Percentiles rank a stretch among this genome's conserved stretches.
phyloP scores from a whole-genome alignment of 2,113 vertebrate genomes.

The Alexandromys fortis region DNA sequence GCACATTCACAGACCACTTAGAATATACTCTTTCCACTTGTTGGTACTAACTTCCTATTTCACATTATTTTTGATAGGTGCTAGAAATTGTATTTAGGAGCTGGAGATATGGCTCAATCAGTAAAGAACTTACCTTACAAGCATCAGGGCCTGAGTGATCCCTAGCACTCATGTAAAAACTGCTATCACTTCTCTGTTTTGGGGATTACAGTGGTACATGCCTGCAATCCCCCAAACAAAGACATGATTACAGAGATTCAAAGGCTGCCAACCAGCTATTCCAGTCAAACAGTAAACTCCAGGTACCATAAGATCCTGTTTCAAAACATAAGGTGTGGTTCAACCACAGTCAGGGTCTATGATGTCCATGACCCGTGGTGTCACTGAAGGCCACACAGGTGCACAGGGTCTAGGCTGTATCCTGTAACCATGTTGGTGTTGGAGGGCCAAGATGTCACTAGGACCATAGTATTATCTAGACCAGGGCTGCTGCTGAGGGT shows the following conservation, averaged over 20 bases:
- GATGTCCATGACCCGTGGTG: neutral
- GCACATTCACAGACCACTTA: neutral
- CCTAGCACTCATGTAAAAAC: neutral
- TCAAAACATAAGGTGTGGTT: neutral
- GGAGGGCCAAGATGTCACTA: neutral
- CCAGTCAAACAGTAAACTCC: neutral
- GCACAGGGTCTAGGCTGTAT: neutral
- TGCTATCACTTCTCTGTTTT: too few species aligned
- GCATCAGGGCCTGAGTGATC: neutral
- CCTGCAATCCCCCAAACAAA: neutral
- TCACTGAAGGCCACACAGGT: neutral
- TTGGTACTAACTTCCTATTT: neutral
- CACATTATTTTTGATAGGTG: neutral
- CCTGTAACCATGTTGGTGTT: neutral
- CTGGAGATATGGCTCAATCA: neutral
- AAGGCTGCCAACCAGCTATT: too few species aligned
- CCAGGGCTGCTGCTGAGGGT: neutral
- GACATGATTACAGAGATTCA: neutral
- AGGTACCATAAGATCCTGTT: neutral
- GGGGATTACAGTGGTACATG: too few species aligned
- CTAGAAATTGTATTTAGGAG: neutral
- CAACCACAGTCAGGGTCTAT: too few species aligned
- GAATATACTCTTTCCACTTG: neutral
- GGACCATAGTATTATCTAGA: neutral
- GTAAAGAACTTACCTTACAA: neutral